Percentiles rank a stretch among this genome's conserved stretches.
Conservation (phyloP, 2,888 invertebrate species). For the Chrysina gloriosa region DNA sequence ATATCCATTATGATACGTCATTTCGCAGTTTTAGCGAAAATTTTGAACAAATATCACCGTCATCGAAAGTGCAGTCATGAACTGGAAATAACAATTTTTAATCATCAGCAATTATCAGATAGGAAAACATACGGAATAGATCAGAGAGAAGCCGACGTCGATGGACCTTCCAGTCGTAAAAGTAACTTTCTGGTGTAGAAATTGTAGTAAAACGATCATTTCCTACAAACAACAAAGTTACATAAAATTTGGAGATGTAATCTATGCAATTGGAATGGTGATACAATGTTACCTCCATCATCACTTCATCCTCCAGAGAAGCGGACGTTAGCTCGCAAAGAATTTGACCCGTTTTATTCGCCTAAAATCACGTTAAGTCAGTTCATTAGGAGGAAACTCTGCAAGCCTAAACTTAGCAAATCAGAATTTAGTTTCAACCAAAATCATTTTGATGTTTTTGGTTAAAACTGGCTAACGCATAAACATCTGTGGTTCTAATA, state of each 20-base stretch:
- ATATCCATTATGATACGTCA: not conserved
- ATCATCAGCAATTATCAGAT: not conserved
- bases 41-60: constrained; percentile 20
- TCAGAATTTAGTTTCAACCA: too few species aligned
- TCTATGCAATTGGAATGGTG: too few species aligned
- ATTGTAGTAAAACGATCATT: constrained; percentile 3
- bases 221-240: constrained; percentile 4
- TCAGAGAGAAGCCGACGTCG: constrained; percentile 5
- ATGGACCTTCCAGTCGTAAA: constrained; percentile 7
- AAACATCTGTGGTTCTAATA: too few species aligned
- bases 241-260: not conserved
- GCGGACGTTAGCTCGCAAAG: not conserved
- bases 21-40: not conserved
- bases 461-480: not conserved
- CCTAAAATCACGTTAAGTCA: constrained; percentile 18
- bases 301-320: not conserved
- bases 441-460: not conserved
- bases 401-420: too few species aligned
- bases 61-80: constrained; percentile 7
- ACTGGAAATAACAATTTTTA: constrained; percentile 6
- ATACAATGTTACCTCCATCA: constrained; percentile 1
- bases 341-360: constrained; percentile 12
- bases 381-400: too few species aligned
- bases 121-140: constrained; percentile 3
- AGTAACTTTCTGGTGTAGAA: constrained; percentile 3